These are phyloP conservation scores for Sorex araneus DNA, from an alignment of 2,113 vertebrate species.

Conservation along the genomic window DNA sequence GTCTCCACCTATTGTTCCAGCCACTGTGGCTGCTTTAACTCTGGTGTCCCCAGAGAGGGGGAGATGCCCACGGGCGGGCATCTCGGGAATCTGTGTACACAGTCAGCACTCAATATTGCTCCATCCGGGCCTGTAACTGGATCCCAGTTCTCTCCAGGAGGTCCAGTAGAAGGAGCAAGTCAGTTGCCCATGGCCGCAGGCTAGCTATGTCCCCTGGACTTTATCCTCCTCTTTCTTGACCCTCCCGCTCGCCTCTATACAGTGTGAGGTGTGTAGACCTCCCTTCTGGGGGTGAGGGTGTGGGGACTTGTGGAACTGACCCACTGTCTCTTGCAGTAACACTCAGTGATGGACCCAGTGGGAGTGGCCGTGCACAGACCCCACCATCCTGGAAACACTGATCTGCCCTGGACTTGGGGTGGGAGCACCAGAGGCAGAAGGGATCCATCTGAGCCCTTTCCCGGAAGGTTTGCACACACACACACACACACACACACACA, in stretches of 20 bases:
- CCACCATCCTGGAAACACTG: neutral
- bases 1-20: conserved; percentile 3
- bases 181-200: neutral
- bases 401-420: neutral
- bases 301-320: neutral
- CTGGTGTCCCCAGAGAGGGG: neutral
- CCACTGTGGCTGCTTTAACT: neutral
- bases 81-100: neutral
- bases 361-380: neutral
- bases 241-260: neutral
- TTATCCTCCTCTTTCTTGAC: neutral
- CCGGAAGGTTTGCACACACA: neutral
- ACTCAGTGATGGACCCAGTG: neutral
- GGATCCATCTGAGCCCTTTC: neutral
- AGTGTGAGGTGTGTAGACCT: neutral
- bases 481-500: neutral
- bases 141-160: neutral
- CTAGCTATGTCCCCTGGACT: neutral
- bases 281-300: neutral
- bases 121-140: neutral
- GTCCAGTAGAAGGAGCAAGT: neutral
- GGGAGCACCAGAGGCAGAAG: neutral
- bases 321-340: rapidly evolving
- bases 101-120: neutral
- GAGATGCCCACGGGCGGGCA: rapidly evolving